Evolutionary conservation across 2,888 invertebrate species (phyloP).

Genomic region (Petrophora chlorosata): DNA sequence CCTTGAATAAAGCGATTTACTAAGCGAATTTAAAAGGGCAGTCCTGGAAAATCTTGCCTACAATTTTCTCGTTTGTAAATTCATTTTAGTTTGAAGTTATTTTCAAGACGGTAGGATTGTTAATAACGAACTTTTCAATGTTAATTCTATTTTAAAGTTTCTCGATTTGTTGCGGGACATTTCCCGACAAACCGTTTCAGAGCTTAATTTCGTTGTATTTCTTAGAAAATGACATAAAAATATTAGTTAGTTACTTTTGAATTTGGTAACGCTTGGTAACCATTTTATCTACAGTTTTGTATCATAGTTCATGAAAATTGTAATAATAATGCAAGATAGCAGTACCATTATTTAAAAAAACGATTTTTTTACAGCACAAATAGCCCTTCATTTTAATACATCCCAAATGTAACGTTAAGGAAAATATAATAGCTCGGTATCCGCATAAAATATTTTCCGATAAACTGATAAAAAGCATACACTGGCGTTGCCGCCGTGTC

Average conservation of each 20-base stretch:
- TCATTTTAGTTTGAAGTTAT: slow-evolving; percentile 23
- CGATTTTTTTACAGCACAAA: too few relatives aligned
- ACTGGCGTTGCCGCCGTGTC: slow-evolving; percentile 34
- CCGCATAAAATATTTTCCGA: slow-evolving; percentile 59
- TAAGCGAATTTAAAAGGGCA: background rate
- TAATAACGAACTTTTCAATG: slow-evolving; percentile 30
- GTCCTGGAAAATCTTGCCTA: background rate
- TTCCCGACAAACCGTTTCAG: slow-evolving; percentile 42
- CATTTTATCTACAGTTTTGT: too few relatives aligned
- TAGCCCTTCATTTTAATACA: background rate
- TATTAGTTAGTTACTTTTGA: too few relatives aligned
- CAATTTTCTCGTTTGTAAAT: slow-evolving; percentile 17
- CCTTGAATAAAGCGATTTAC: too few relatives aligned
- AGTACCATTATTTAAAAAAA: too few relatives aligned
- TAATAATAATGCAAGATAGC: too few relatives aligned
- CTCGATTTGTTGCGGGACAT: slow-evolving; percentile 39
- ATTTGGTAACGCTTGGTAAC: too few relatives aligned
- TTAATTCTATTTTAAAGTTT: slow-evolving; percentile 48
- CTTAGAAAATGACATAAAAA: too few relatives aligned
- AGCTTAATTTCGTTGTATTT: too few relatives aligned
- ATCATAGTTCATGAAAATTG: too few relatives aligned
- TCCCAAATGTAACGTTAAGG: background rate
- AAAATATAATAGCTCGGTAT: slow-evolving; percentile 53
- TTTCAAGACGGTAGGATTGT: slow-evolving; percentile 23
- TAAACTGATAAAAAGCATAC: slow-evolving; percentile 69